These are phyloP conservation scores for Borostomias antarcticus DNA, from an alignment of 2,797 vertebrate species.

Conservation along the genomic window DNA sequence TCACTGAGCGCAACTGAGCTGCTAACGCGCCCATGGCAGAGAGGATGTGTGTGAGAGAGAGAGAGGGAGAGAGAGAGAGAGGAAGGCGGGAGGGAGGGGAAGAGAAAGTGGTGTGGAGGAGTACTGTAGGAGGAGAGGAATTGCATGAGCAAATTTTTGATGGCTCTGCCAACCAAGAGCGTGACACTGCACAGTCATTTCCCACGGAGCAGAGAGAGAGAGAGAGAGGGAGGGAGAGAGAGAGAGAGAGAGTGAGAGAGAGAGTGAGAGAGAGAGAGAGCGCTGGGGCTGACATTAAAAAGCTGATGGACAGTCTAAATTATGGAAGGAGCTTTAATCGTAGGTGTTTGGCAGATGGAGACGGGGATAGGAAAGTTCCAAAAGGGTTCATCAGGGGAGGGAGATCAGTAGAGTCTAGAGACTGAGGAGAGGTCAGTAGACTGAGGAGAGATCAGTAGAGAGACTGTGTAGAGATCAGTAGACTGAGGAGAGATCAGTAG, in stretches of 20 bases:
- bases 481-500: not conserved
- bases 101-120: too few relatives aligned
- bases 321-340: slow-evolving; percentile 53
- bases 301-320: slow-evolving; percentile 40
- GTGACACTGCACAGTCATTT: not conserved
- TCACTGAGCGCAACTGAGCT: too few relatives aligned
- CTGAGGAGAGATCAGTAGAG: not conserved
- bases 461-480: not conserved
- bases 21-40: too few relatives aligned
- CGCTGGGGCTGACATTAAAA: slow-evolving; percentile 8
- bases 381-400: slow-evolving; percentile 30
- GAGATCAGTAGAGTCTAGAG: too few relatives aligned
- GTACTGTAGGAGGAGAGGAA: too few relatives aligned
- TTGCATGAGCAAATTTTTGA: slow-evolving; percentile 2
- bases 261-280: not conserved
- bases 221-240: not conserved
- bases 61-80: not conserved
- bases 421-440: too few relatives aligned
- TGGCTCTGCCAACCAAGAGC: slow-evolving; percentile 3
- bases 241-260: not conserved
- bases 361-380: slow-evolving; percentile 44
- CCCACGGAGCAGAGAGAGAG: not conserved
- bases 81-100: too few relatives aligned
- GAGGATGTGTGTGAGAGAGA: not conserved
- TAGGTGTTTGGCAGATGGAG: slow-evolving; percentile 55